Conservation (phyloP, 2,797 vertebrate species). For the Clarias fuscus region DNA sequence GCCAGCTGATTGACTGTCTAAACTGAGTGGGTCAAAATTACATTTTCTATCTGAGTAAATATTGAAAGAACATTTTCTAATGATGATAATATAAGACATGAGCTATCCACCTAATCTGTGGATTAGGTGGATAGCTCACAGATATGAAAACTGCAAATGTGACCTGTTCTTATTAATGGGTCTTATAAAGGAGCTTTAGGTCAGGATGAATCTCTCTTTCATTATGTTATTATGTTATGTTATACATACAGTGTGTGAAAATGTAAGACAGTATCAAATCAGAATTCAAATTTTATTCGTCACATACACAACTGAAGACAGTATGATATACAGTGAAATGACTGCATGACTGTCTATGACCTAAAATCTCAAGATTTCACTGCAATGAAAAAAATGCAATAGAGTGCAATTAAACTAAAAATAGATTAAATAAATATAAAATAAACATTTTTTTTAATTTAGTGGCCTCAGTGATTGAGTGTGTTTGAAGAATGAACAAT, state of each 20-base stretch:
- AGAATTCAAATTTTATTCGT: no score
- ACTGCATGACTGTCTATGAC: no score
- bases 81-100: no score
- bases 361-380: no score
- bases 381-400: no score
- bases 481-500: slow-evolving; percentile 3
- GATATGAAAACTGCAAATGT: neutral
- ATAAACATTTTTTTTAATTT: no score
- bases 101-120: neutral
- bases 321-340: no score
- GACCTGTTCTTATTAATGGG: neutral
- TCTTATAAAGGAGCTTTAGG: neutral
- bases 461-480: neutral
- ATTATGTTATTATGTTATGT: neutral
- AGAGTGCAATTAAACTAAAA: no score
- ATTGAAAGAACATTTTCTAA: neutral
- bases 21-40: neutral
- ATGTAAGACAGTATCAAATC: neutral
- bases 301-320: no score
- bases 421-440: no score
- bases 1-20: slow-evolving; percentile 13
- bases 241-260: neutral
- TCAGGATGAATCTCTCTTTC: neutral
- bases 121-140: no score
- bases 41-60: neutral